Evolutionary conservation across 2,113 vertebrate species (phyloP), one percentile per base, ranked within the genome.

Genomic region (Syrrhaptes paradoxus): DNA sequence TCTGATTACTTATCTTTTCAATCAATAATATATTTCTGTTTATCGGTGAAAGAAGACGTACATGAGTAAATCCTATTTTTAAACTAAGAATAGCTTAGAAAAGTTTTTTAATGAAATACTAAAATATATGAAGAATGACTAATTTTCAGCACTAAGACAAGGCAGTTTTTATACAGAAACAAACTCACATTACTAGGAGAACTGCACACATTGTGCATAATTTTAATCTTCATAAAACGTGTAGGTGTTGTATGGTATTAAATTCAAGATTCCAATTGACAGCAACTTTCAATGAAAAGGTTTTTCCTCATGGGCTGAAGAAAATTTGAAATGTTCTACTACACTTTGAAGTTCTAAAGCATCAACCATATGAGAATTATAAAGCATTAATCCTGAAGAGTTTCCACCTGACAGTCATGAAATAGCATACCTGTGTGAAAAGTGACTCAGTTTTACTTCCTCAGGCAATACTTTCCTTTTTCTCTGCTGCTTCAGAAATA

Each of bases 311-410:
- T 98, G 97, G 97, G 96, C 97, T 97, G 92, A 95, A 94, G 95
- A 98, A 98, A 98, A 98, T 98, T 97, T 97, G 97, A 98, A 98
- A 98, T 97, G 96, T 97, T 98, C 98, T 98, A 94, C 95, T 97
- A 88, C 29, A 84, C 98, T 98, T 98, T 98, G 98, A 98, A 98
- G 98, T 98, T 97, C 97, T 97, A 98, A 98, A 97, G 96, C 97
- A 97, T 97, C 95, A 97, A 92, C 92, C 95, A 73, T 97, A 90
- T 95, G 97, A 98, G 98, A 98, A 97, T 98, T 98, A 98, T 95
- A 98, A 98, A 97, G 97, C 97, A 97, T 98, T 98, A 98, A 98
- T 97, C 97, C 97, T 97, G 96, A 97, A 97, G 95, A 97, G 92
- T 97, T 98, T 98, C 96, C 87, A 97, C 97, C 96, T 97, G 97